These are phyloP conservation scores for Glaucopsyche alexis DNA, from an alignment of 2,888 invertebrate species.

Conservation along the genomic window DNA sequence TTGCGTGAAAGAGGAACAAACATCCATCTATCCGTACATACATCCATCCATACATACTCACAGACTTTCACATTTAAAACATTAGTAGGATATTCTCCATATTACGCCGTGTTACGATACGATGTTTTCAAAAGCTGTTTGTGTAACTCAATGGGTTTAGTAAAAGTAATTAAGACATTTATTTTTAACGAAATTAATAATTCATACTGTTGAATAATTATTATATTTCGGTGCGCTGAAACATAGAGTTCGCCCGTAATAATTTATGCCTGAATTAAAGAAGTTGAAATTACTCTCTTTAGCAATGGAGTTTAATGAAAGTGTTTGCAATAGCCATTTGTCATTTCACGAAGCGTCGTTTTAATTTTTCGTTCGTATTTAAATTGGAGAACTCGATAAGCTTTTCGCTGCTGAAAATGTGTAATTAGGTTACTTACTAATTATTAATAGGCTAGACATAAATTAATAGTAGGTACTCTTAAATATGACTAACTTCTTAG, in stretches of 20 bases:
- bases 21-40: too few species aligned
- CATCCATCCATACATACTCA: too few species aligned
- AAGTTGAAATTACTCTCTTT: constrained; percentile 49
- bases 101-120: background rate
- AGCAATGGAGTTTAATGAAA: constrained; percentile 49
- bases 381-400: constrained; percentile 24
- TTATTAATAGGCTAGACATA: background rate
- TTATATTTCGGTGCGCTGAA: constrained; percentile 9
- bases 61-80: too few species aligned
- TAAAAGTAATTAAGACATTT: background rate
- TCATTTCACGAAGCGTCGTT: constrained; percentile 38
- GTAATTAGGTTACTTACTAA: constrained; percentile 5
- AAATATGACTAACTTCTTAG: too few species aligned
- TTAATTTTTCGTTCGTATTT: constrained; percentile 31
- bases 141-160: background rate
- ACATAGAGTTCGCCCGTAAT: constrained; percentile 37
- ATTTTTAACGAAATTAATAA: constrained; percentile 15
- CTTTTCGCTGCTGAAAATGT: background rate
- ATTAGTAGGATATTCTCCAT: too few species aligned
- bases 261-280: constrained; percentile 54
- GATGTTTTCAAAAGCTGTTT: background rate
- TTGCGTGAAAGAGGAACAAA: too few species aligned
- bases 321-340: constrained; percentile 48
- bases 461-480: too few species aligned
- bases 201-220: constrained; percentile 16